phyloP scores from a whole-genome alignment of 2,797 vertebrate genomes.

The Uromys caudimaculatus region DNA sequence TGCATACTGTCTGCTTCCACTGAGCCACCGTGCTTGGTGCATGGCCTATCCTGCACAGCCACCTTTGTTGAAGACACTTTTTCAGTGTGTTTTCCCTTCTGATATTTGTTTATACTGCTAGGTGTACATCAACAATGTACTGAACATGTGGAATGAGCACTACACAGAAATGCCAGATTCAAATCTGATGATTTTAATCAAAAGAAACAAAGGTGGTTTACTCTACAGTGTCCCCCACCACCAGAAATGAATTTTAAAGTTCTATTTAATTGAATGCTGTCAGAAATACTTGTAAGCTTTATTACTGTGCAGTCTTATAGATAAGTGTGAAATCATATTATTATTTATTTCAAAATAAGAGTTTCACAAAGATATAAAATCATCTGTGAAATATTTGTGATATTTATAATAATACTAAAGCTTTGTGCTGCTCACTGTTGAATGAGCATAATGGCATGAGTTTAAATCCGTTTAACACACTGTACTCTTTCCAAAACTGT shows the following conservation, averaged over 20 bases:
- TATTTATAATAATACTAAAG: not conserved
- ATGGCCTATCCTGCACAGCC: not conserved
- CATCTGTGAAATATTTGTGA: not conserved
- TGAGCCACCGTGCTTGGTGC: conserved; percentile 83
- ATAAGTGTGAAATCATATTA: not conserved
- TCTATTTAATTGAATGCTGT: not conserved
- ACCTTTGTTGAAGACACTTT: conserved; percentile 48
- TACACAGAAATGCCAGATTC: conserved; percentile 65
- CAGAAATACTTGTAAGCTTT: not conserved
- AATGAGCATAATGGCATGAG: not conserved
- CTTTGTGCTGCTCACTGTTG: not conserved
- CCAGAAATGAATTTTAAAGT: not conserved
- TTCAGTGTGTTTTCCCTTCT: conserved; percentile 68
- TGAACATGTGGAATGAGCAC: conserved; percentile 80
- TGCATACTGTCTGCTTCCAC: conserved; percentile 99
- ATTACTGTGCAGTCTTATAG: not conserved
- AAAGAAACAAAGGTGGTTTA: conserved; percentile 64
- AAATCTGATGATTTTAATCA: conserved; percentile 75
- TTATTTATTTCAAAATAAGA: not conserved
- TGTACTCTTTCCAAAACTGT: not conserved
- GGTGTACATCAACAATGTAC: conserved; percentile 76
- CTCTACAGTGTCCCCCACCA: not conserved
- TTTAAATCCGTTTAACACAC: not conserved
- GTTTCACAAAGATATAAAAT: not conserved
- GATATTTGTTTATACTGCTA: conserved; percentile 58